Conservation (phyloP, 2,888 invertebrate species). For the Dicranocentrus wangi region DNA sequence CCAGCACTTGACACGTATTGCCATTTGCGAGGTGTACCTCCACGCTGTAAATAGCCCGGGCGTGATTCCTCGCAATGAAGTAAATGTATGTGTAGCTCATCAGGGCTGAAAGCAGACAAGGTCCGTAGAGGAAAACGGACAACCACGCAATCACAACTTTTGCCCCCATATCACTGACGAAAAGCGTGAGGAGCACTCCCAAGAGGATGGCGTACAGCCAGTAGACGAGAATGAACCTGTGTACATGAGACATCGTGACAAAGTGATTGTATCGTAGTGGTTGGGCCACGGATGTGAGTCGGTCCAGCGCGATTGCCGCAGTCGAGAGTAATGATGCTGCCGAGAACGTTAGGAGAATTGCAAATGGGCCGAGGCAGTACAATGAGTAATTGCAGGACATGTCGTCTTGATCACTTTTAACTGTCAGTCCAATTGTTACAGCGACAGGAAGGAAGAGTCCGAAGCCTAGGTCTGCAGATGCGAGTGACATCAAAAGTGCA, state of each 20-base stretch:
- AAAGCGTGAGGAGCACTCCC: constrained; percentile 74
- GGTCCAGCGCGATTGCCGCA: constrained; percentile 80
- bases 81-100: constrained; percentile 81
- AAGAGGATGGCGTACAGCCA: constrained; percentile 79
- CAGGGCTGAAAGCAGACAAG: constrained; percentile 78
- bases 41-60: constrained; percentile 80
- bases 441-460: constrained; percentile 80
- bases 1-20: constrained; percentile 66
- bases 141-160: constrained; percentile 69
- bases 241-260: constrained; percentile 79
- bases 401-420: constrained; percentile 48
- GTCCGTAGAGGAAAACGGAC: constrained; percentile 78
- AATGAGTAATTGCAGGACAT: constrained; percentile 74
- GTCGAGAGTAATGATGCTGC: constrained; percentile 79
- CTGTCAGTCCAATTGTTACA: constrained; percentile 78
- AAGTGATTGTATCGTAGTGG: constrained; percentile 80
- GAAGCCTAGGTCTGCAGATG: constrained; percentile 79
- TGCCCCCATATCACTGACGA: constrained; percentile 61
- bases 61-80: constrained; percentile 80
- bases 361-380: constrained; percentile 78
- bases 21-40: constrained; percentile 75
- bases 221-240: constrained; percentile 78
- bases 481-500: constrained; percentile 79
- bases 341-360: constrained; percentile 78
- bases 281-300: constrained; percentile 79